Evolutionary conservation across 2,113 vertebrate species (phyloP).

Genomic region (Oryzias woworae): DNA sequence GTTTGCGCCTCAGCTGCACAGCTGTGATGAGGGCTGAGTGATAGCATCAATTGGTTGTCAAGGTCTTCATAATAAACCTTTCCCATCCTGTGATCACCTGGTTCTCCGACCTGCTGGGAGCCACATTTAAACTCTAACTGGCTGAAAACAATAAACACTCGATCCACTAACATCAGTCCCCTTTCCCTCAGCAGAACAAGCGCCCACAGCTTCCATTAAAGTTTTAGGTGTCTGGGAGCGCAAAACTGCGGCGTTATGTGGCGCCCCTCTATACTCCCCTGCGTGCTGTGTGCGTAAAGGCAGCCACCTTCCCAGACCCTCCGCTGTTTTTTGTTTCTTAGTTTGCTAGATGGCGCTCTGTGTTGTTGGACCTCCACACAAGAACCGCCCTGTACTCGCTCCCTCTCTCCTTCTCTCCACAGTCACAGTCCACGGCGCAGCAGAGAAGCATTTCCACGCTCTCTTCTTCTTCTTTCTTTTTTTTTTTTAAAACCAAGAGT

Average conservation of each 20-base stretch:
- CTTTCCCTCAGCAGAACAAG: not conserved
- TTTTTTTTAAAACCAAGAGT: constrained; percentile 27
- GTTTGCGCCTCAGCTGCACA: constrained; percentile 27
- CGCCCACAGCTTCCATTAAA: constrained; percentile 1
- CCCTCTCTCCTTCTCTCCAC: constrained; percentile 22
- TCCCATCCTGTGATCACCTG: constrained; percentile 9
- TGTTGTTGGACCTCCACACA: constrained; percentile 81
- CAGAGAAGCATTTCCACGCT: constrained; percentile 26
- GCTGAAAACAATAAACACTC: constrained; percentile 4
- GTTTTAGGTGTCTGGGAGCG: constrained; percentile 33
- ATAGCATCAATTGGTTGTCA: constrained; percentile 55
- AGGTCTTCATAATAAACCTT: constrained; percentile 45
- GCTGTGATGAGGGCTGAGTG: constrained; percentile 34
- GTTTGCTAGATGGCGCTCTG: constrained; percentile 97
- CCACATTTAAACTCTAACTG: constrained; percentile 24
- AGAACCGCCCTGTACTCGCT: constrained; percentile 59
- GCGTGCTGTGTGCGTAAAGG: constrained; percentile 48
- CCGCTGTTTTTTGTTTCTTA: constrained; percentile 82
- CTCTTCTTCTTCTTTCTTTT: not conserved
- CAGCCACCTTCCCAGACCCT: constrained; percentile 47
- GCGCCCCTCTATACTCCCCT: constrained; percentile 47
- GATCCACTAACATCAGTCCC: not conserved
- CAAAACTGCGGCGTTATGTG: constrained; percentile 41
- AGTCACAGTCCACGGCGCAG: constrained; percentile 36
- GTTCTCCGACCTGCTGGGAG: constrained; percentile 8